phyloP scores from a whole-genome alignment of 2,113 vertebrate species.

The Andinoacara biseriatus region DNA sequence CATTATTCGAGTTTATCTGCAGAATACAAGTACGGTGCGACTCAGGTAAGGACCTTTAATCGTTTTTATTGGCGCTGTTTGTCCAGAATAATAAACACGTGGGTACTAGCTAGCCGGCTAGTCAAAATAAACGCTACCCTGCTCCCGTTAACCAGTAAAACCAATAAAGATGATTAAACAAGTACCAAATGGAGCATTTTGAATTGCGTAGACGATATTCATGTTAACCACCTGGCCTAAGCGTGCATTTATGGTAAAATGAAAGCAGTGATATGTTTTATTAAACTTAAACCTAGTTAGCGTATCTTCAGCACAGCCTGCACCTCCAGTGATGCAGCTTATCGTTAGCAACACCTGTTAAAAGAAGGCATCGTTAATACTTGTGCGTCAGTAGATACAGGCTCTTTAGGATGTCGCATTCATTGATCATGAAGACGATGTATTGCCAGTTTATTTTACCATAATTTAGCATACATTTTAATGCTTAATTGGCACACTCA shows the following conservation, averaged over 20 bases:
- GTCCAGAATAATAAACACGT: constrained; percentile 52
- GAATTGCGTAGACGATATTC: neutral
- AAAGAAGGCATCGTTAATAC: neutral
- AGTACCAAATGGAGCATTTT: neutral
- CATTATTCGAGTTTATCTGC: neutral
- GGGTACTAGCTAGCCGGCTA: constrained; percentile 42
- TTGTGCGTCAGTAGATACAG: neutral
- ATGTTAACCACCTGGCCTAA: neutral
- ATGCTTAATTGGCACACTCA: neutral
- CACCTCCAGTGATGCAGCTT: neutral
- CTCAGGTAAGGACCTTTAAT: constrained; percentile 20
- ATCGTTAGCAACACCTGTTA: neutral
- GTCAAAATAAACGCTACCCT: constrained; percentile 23
- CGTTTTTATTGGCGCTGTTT: fast-evolving
- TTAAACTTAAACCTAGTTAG: neutral
- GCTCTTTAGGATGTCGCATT: neutral
- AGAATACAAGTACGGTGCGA: neutral
- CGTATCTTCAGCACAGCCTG: neutral
- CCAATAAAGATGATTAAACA: fast-evolving
- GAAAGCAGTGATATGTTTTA: neutral
- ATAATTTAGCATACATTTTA: too few relatives aligned
- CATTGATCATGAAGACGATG: neutral
- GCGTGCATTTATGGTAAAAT: neutral
- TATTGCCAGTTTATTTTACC: neutral
- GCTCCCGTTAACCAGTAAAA: neutral